Conservation (phyloP, 2,113 vertebrate species). For the Thunnus maccoyii region DNA sequence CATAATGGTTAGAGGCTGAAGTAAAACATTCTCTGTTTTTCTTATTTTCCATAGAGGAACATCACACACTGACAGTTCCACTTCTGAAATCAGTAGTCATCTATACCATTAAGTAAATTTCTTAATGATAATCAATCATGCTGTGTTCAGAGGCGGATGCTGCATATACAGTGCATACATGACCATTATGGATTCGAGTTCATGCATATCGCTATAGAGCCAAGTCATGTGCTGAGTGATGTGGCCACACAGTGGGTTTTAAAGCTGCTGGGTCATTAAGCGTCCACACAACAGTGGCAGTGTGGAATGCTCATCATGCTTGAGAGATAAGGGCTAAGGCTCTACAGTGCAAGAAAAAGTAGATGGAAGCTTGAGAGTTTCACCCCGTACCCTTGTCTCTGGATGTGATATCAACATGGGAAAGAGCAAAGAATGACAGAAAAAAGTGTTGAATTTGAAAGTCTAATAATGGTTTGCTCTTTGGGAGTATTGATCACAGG, state of each 20-base stretch:
- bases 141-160: not conserved
- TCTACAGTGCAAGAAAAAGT: constrained; percentile 20
- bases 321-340: constrained; percentile 30
- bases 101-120: not conserved
- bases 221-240: constrained; percentile 44
- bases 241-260: constrained; percentile 65
- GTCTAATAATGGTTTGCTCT: constrained; percentile 40
- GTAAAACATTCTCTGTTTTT: constrained; percentile 27
- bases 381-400: not conserved
- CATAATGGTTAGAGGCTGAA: not conserved
- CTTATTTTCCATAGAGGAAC: constrained; percentile 6
- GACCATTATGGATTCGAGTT: not conserved
- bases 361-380: constrained; percentile 23
- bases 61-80: constrained; percentile 6
- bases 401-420: not conserved
- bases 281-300: constrained; percentile 59
- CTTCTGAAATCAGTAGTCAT: constrained; percentile 23
- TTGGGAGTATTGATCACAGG: constrained; percentile 61
- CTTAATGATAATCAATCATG: constrained; percentile 29
- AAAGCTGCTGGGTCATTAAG: constrained; percentile 68
- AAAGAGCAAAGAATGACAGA: not conserved
- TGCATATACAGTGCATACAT: constrained; percentile 2
- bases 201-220: constrained; percentile 36
- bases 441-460: constrained; percentile 37
- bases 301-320: constrained; percentile 59